Conservation (phyloP, 2,113 vertebrate genomes). For the Crotalus helleri region DNA sequence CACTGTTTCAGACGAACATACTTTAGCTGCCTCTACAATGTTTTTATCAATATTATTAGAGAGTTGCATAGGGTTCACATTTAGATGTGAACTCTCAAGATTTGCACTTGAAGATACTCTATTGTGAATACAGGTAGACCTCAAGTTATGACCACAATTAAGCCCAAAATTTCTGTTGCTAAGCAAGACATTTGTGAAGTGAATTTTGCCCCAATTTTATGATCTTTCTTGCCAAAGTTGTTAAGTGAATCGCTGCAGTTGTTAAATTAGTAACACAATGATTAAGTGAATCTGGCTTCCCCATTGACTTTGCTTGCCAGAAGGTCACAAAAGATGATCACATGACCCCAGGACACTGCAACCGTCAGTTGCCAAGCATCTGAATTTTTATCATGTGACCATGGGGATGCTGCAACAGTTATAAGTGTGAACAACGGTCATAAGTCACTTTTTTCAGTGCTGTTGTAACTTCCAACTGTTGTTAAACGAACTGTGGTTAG, state of each 20-base stretch:
- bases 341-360: background rate
- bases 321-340: background rate
- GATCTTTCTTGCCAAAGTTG: background rate
- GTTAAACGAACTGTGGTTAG: background rate
- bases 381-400: background rate
- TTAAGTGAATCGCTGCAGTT: background rate
- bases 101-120: background rate
- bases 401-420: background rate
- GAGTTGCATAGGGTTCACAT: background rate
- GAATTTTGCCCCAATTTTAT: background rate
- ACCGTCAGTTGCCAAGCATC: background rate
- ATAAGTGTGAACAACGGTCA: background rate
- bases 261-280: background rate
- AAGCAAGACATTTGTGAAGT: background rate
- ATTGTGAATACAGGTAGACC: background rate
- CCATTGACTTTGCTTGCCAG: background rate
- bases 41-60: background rate
- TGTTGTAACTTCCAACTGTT: background rate
- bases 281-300: background rate
- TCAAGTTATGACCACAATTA: background rate
- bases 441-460: background rate
- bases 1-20: conserved; percentile 19
- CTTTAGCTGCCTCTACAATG: conserved; percentile 8
- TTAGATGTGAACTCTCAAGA: background rate
- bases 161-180: background rate